Conservation (phyloP, 2,888 invertebrate species). For the Scotopteryx bipunctaria region DNA sequence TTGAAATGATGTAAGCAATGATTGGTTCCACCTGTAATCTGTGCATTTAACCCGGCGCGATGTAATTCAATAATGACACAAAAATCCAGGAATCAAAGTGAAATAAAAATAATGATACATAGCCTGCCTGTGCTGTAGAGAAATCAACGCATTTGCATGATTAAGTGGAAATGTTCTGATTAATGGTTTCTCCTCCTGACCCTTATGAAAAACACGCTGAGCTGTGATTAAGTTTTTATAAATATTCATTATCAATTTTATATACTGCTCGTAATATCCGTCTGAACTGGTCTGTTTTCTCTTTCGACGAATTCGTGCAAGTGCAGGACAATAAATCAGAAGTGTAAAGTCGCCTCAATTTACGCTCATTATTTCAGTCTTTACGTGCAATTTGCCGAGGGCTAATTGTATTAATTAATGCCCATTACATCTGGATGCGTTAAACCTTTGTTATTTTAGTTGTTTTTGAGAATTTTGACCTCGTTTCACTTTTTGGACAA, state of each 20-base stretch:
- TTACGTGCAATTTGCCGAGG: constrained; percentile 79
- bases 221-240: constrained; percentile 78
- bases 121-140: constrained; percentile 44
- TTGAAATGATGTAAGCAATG: constrained; percentile 25
- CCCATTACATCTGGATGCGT: constrained; percentile 75
- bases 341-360: constrained; percentile 82
- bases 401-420: constrained; percentile 83
- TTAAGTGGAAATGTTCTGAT: constrained; percentile 76
- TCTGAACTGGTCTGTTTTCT: constrained; percentile 80
- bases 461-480: constrained; percentile 57
- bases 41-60: constrained; percentile 22
- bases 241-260: constrained; percentile 81
- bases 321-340: constrained; percentile 82
- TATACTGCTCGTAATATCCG: constrained; percentile 75
- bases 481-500: constrained; percentile 42
- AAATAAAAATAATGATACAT: constrained; percentile 52
- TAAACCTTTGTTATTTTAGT: constrained; percentile 62
- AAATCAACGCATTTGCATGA: constrained; percentile 63
- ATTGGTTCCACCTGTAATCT: constrained; percentile 24
- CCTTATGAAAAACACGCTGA: constrained; percentile 65
- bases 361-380: constrained; percentile 80
- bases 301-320: constrained; percentile 80
- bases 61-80: constrained; percentile 32
- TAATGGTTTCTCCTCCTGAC: constrained; percentile 71
- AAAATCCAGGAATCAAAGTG: constrained; percentile 48